Evolutionary conservation across 2,797 vertebrate genomes (phyloP).

Genomic region (Crossoptilon crossoptilon): DNA sequence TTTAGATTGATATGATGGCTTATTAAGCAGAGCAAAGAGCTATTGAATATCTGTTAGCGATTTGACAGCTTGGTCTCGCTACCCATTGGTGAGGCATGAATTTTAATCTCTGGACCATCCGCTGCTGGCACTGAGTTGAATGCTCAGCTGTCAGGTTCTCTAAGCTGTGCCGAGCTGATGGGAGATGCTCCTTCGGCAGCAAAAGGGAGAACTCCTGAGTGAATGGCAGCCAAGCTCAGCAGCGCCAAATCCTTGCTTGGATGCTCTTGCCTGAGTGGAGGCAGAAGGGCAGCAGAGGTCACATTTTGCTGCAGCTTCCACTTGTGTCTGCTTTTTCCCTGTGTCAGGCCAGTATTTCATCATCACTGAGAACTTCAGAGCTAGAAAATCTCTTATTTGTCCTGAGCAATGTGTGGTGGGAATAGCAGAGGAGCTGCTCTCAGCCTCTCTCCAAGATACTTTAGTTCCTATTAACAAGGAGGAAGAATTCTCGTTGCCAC

Average conservation of each 20-base stretch:
- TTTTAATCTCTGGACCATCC: conserved; percentile 53
- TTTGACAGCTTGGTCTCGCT: conserved; percentile 32
- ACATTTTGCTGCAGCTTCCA: neutral
- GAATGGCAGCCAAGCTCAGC: neutral
- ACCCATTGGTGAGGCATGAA: neutral
- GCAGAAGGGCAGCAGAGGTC: neutral
- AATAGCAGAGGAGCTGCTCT: conserved; percentile 1
- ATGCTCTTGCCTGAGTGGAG: neutral
- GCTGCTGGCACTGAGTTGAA: neutral
- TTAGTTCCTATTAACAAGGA: conserved; percentile 41
- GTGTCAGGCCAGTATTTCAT: neutral
- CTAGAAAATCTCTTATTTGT: neutral
- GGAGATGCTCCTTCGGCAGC: neutral
- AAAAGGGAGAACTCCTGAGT: neutral
- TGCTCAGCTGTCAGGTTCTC: conserved; percentile 32
- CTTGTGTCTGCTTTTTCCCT: neutral
- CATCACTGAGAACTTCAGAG: neutral
- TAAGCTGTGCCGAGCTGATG: neutral
- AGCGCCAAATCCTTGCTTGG: neutral
- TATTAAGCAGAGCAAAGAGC: conserved; percentile 65
- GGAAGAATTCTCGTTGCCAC: neutral
- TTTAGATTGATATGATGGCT: conserved; percentile 60
- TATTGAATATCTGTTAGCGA: conserved; percentile 59
- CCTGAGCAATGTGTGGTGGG: neutral
- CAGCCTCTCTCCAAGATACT: conserved; percentile 21